A percentile compares a stretch with the other conserved stretches of the same genome.
Conservation (phyloP, 2,888 invertebrate genomes). For the Crematogaster levior region DNA sequence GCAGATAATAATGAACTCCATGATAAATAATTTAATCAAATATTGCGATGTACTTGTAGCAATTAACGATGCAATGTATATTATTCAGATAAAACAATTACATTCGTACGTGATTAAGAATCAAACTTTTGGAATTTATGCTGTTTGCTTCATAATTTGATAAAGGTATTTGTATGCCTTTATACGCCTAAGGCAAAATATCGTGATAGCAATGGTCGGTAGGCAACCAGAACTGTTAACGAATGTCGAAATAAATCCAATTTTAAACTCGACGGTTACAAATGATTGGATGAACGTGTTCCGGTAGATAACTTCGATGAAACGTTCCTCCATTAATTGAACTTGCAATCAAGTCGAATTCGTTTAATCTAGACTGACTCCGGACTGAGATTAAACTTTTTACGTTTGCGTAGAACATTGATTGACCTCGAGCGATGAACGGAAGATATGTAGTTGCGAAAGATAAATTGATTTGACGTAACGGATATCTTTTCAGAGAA, state of each 20-base stretch:
- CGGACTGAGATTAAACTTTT: constrained; percentile 43
- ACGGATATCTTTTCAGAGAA: not conserved
- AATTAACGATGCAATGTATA: constrained; percentile 11
- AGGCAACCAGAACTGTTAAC: constrained; percentile 39
- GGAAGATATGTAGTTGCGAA: constrained; percentile 19
- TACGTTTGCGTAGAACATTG: constrained; percentile 43
- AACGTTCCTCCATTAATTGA: constrained; percentile 51
- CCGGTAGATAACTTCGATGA: constrained; percentile 42
- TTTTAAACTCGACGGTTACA: constrained; percentile 46
- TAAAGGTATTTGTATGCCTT: not conserved
- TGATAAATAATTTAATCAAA: not conserved
- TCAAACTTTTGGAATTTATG: not conserved
- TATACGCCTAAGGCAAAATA: constrained; percentile 27
- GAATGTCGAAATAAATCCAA: constrained; percentile 55
- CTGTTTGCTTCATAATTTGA: constrained; percentile 33
- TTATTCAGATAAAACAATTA: not conserved
- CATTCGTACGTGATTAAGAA: constrained; percentile 6
- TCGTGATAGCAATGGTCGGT: constrained; percentile 5
- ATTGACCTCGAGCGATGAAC: constrained; percentile 31
- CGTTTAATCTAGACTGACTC: constrained; percentile 48
- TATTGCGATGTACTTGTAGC: not conserved
- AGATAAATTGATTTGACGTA: constrained; percentile 37
- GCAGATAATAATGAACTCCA: not conserved
- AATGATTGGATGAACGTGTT: constrained; percentile 46
- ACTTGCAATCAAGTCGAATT: constrained; percentile 48